phyloP scores from a whole-genome alignment of 2,113 vertebrate genomes.

The Chionodraco myersi region DNA sequence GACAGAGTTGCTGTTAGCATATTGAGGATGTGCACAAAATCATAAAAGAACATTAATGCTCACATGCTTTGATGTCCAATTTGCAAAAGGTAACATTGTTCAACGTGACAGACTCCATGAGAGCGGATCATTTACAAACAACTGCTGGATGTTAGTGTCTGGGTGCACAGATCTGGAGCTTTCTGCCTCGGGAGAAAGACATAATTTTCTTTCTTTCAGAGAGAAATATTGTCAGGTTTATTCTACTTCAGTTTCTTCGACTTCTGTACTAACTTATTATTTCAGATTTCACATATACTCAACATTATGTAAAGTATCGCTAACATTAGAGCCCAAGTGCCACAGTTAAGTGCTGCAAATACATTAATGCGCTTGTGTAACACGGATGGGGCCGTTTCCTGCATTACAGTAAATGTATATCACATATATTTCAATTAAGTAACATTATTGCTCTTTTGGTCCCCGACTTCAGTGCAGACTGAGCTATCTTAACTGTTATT shows the following conservation, averaged over 20 bases:
- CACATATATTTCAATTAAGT: not conserved
- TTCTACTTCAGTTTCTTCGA: not conserved
- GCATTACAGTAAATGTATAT: not conserved
- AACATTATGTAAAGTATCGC: not conserved
- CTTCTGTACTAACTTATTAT: not conserved
- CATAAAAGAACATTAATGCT: constrained; percentile 32
- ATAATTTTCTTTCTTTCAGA: not conserved
- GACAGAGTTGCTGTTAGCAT: constrained; percentile 37
- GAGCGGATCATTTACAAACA: constrained; percentile 28
- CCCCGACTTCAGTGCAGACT: not conserved
- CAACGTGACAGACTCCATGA: constrained; percentile 11
- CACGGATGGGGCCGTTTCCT: not conserved
- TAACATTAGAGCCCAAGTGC: not conserved
- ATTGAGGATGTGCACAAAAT: constrained; percentile 55
- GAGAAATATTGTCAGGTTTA: not conserved
- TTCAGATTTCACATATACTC: not conserved
- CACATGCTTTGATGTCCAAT: constrained; percentile 48
- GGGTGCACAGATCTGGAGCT: constrained; percentile 12
- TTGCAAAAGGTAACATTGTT: constrained; percentile 36
- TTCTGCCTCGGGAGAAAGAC: not conserved
- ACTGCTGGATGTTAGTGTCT: not conserved
- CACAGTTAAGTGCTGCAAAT: not conserved
- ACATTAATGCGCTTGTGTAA: not conserved
- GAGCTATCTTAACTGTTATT: not conserved
- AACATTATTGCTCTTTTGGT: not conserved